phyloP scores from a whole-genome alignment of 2,888 invertebrate species.

The Gisinianus flammeolus region DNA sequence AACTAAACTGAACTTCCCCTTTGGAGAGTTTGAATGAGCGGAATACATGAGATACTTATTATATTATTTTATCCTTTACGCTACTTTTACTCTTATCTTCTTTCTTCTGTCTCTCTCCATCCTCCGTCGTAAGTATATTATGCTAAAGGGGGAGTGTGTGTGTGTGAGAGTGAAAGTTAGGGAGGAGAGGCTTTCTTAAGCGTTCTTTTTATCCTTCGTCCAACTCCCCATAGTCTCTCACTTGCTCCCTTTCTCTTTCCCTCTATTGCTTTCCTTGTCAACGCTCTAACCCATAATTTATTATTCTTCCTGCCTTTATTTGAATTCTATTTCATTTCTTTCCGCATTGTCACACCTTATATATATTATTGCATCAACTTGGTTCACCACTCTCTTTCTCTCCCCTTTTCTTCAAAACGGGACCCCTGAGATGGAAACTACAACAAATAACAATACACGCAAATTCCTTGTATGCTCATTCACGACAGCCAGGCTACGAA shows the following conservation, averaged over 20 bases:
- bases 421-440: background rate
- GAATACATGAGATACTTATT: conserved; percentile 31
- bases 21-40: conserved; percentile 29
- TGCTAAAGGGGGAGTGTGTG: conserved; percentile 19
- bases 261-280: conserved; percentile 21
- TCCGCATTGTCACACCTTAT: conserved; percentile 43
- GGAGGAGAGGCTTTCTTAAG: conserved; percentile 20
- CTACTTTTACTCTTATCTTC: conserved; percentile 39
- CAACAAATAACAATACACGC: conserved; percentile 27
- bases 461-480: too few relatives aligned
- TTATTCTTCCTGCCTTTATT: conserved; percentile 43
- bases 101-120: conserved; percentile 18
- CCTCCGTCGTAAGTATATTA: background rate
- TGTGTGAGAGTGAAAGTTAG: conserved; percentile 9
- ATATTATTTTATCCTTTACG: conserved; percentile 38
- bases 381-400: conserved; percentile 15
- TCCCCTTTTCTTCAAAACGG: conserved; percentile 25
- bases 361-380: conserved; percentile 43
- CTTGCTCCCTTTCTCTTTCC: background rate
- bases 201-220: background rate
- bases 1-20: conserved; percentile 42
- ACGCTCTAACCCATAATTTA: conserved; percentile 40
- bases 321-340: conserved; percentile 43
- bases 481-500: too few relatives aligned
- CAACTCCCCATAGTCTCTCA: conserved; percentile 27